Base-by-base conservation (phyloP, 2,113 vertebrate species). In the Engraulis encrasicolus region DNA sequence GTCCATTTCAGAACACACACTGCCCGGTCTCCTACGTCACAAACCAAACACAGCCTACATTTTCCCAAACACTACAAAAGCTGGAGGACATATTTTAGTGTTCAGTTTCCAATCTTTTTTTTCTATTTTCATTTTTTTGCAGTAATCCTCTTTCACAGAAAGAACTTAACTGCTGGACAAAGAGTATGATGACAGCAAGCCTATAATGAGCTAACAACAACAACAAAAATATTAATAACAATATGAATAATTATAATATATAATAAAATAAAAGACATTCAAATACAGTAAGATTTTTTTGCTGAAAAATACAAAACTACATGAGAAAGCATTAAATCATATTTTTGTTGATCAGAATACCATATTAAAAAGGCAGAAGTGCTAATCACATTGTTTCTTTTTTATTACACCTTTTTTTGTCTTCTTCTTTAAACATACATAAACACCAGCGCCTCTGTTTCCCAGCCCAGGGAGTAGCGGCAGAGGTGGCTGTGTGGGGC, bases 151-250 rank as follows among this genome's bases (percentile, higher is more conserved):
- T 99, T 99, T 99, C 98, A 99, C 97, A 99, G 98, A 99, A 99
- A 98, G 98, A 97, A 98, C 94, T 94, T 97, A 97, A 94, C 97
- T 98, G 97, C 98, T 98, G 98, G 97, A 98, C 97, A 97, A n/a
- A 96, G 96, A 99, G 97, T 98, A 99, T 96, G 97, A 96, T 96
- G 97, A 99, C 98, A 99, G 97, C 97, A 96, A 98, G 96, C 96
- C 96, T 98, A 97, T 92, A 96, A 95, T 98, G 96, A 96, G 96
- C 96, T 97, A 98, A 98, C 95, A 94, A 96, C 97, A 96, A 74
- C 66, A 74, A 74, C n/a, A 74, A 74, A 31, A 74, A 95, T 96
- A 92, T 80, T 85, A 92, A 93, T 89, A 94, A 74, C 66, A 74
- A 74, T 74, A 74, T 74, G 66, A 74, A 74, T 74, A 74, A 74